Conservation (phyloP, 2,888 invertebrate genomes). For the Baccha elongata region DNA sequence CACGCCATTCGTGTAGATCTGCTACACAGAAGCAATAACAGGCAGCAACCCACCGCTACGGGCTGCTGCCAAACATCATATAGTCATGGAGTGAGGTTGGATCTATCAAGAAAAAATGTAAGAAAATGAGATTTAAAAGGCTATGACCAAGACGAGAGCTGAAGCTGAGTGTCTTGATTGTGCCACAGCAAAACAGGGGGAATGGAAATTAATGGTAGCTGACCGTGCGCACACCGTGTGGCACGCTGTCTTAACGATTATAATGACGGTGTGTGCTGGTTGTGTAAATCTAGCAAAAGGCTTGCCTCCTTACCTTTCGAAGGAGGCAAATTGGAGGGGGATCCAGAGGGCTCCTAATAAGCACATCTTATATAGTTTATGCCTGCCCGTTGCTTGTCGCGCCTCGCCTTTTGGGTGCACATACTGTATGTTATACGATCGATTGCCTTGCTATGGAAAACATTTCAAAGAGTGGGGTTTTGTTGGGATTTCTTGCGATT, state of each 20-base stretch:
- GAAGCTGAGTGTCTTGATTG: slow-evolving; percentile 49
- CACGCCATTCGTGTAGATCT: slow-evolving; percentile 51
- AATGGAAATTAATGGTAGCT: slow-evolving; percentile 66
- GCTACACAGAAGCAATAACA: slow-evolving; percentile 63
- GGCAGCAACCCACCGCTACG: slow-evolving; percentile 61
- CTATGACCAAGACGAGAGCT: slow-evolving; percentile 1
- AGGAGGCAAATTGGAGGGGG: slow-evolving; percentile 15
- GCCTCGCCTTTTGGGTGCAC: slow-evolving; percentile 35
- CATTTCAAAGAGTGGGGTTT: slow-evolving; percentile 25
- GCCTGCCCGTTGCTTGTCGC: slow-evolving; percentile 43
- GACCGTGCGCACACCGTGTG: slow-evolving; percentile 65
- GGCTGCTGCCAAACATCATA: slow-evolving; percentile 64
- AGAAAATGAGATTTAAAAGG: slow-evolving; percentile 46
- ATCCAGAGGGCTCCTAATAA: slow-evolving; percentile 39
- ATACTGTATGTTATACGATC: slow-evolving; percentile 1
- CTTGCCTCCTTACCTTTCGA: neutral
- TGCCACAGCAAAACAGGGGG: slow-evolving; percentile 35
- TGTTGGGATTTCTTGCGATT: slow-evolving; percentile 33
- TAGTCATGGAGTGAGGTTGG: slow-evolving; percentile 47
- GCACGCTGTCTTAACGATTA: slow-evolving; percentile 67
- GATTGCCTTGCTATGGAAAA: slow-evolving; percentile 16
- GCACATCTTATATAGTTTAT: slow-evolving; percentile 36
- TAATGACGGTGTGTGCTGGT: slow-evolving; percentile 52
- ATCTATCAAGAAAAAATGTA: slow-evolving; percentile 32
- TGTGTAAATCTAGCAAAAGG: slow-evolving; percentile 5